Conservation (phyloP, 2,797 vertebrate genomes). For the Poecile montanus region DNA sequence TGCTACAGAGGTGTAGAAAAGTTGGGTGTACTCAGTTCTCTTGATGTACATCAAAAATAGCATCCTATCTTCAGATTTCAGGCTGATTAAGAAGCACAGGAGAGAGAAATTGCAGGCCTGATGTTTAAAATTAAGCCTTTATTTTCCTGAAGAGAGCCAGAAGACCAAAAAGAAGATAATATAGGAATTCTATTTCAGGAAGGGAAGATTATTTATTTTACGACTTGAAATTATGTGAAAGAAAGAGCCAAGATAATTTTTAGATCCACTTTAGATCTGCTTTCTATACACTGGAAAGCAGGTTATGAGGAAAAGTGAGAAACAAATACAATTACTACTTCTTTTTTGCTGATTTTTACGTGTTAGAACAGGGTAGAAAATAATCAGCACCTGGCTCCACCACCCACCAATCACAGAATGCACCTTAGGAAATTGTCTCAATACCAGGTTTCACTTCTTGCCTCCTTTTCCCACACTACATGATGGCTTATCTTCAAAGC, state of each 20-base stretch:
- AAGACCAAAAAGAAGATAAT: neutral
- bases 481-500: constrained; percentile 71
- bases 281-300: neutral
- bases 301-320: neutral
- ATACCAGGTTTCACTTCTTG: constrained; percentile 46
- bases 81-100: neutral
- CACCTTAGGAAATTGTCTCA: constrained; percentile 51
- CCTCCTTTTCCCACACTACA: constrained; percentile 54
- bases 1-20: neutral
- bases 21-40: neutral
- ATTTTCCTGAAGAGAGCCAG: neutral
- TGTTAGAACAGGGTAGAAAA: constrained; percentile 46
- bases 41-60: neutral
- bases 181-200: neutral
- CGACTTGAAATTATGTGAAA: neutral
- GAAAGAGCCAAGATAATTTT: neutral
- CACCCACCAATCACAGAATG: constrained; percentile 32
- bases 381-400: constrained; percentile 52
- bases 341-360: constrained; percentile 16
- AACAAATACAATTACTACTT: constrained; percentile 9
- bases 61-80: neutral
- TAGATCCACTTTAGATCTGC: neutral
- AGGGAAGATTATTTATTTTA: neutral
- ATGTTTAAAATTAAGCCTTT: neutral
- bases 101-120: neutral